Conservation (phyloP, 1,140 invertebrate species). For the Alviniconcha marisindica region DNA sequence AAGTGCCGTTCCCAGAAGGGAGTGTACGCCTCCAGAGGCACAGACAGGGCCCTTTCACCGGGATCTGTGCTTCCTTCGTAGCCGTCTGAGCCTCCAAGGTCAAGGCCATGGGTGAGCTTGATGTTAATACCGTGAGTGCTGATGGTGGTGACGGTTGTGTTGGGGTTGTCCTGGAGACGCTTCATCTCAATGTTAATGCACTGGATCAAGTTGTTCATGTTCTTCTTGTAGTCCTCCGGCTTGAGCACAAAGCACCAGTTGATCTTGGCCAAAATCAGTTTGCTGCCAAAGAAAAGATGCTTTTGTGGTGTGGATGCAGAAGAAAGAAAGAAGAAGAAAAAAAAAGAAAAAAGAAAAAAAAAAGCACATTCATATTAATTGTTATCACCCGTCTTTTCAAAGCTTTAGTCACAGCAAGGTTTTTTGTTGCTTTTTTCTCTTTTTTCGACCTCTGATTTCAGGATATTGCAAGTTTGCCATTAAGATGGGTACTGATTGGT, state of each 20-base stretch:
- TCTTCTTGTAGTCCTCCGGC: slow-evolving; percentile 54
- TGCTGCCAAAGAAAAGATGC: slow-evolving; percentile 43
- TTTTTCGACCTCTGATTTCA: no score
- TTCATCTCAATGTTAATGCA: slow-evolving; percentile 51
- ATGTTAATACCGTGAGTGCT: slow-evolving; percentile 49
- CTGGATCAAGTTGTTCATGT: slow-evolving; percentile 49
- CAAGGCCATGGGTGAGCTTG: slow-evolving; percentile 42
- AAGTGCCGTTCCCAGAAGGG: slow-evolving; percentile 67
- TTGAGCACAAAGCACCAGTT: slow-evolving; percentile 70
- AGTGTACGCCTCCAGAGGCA: neutral
- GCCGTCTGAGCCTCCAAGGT: slow-evolving; percentile 28
- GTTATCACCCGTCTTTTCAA: no score
- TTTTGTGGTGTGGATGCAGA: neutral
- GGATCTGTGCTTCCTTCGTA: slow-evolving; percentile 6
- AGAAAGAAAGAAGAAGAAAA: no score
- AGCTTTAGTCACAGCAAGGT: no score
- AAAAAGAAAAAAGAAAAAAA: no score
- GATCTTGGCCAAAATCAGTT: slow-evolving; percentile 68
- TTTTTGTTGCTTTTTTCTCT: no score
- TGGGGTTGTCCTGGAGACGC: neutral
- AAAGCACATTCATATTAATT: no score
- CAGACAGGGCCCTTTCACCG: neutral
- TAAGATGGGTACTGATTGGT: no score
- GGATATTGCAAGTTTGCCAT: no score
- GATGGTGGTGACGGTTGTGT: neutral